Evolutionary conservation across 2,113 vertebrate species (phyloP), one percentile per base, ranked within the genome.

Genomic region (Anolis sagrei): DNA sequence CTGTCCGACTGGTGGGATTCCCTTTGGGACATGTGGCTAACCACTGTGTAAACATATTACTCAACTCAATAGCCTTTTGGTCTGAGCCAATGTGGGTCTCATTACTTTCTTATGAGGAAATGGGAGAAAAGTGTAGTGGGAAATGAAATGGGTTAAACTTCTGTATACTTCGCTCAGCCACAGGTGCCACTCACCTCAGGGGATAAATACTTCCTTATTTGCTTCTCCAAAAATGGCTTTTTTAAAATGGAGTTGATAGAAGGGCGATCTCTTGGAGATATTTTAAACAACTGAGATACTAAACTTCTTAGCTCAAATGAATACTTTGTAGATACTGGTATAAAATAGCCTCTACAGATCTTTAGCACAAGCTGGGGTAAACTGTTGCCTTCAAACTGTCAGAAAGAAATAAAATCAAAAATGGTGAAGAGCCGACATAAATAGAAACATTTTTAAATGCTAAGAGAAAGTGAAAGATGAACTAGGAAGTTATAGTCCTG

Each of bases 321-420:
- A 92, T 97, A 99, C 74, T 84, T 95, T 23, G 92, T 39, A 21
- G 97, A 95, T 5, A 98, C 82, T 0, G 97, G 97, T 18, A 79
- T 93, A 88, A 96, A 97, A 89, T 25, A 91, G 11, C 97, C 98
- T 91, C 95, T 96, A 92, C 98, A 98, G 92, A 99, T 99, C 89
- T 96, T 97, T 92, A 97, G 88, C 88, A 98, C 95, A 92, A 99
- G 93, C 88, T 98, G 97, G 48, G 93, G 95, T 89, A 99, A 92
- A 88, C 90, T 98, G 88, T 89, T 95, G 85, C 96, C 97, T 87
- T 98, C 97, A 94, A 98, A 98, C 98, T 98, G 90, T 70, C 93
- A 85, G 48, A 85, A 54, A 34, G 61, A 49, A 90, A 76, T 75
- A 84, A 14, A 94, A 75, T 34, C 75, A 72, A 14, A 64, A 78